Evolutionary conservation across 2,888 invertebrate genomes (phyloP).

Genomic region (Byasa hedistus): DNA sequence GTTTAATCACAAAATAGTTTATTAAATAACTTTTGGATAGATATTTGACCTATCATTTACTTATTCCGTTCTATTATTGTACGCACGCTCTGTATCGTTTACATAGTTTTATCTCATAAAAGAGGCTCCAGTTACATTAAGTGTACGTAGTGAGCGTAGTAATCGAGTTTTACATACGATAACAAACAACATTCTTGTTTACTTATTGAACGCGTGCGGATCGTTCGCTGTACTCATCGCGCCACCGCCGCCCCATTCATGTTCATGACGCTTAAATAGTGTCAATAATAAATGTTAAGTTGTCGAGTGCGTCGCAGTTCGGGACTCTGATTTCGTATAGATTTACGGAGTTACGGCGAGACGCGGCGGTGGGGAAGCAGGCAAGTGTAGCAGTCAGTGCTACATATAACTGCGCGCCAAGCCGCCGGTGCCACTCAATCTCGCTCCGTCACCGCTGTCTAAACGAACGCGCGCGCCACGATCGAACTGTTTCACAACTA

Average conservation of each 20-base stretch:
- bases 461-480: constrained; percentile 36
- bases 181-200: constrained; percentile 38
- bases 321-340: constrained; percentile 11
- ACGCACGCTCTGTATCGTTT: not conserved
- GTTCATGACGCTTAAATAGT: constrained; percentile 39
- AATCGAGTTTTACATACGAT: constrained; percentile 17
- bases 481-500: constrained; percentile 31
- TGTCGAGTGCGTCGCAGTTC: constrained; percentile 35
- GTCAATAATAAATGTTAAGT: constrained; percentile 38
- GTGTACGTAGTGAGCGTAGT: not conserved
- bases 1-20: too few species aligned
- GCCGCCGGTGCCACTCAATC: constrained; percentile 51
- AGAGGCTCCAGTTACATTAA: constrained; percentile 6
- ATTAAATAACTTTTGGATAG: too few species aligned
- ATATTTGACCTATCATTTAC: not conserved
- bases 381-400: constrained; percentile 34
- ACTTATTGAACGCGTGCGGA: constrained; percentile 38
- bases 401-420: constrained; percentile 47
- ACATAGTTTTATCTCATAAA: constrained; percentile 2
- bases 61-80: constrained; percentile 4
- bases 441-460: constrained; percentile 45
- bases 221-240: constrained; percentile 34
- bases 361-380: constrained; percentile 29
- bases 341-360: constrained; percentile 31
- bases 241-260: constrained; percentile 38